phyloP scores from a whole-genome alignment of 2,888 invertebrate species.

The Drosophila incognita region DNA sequence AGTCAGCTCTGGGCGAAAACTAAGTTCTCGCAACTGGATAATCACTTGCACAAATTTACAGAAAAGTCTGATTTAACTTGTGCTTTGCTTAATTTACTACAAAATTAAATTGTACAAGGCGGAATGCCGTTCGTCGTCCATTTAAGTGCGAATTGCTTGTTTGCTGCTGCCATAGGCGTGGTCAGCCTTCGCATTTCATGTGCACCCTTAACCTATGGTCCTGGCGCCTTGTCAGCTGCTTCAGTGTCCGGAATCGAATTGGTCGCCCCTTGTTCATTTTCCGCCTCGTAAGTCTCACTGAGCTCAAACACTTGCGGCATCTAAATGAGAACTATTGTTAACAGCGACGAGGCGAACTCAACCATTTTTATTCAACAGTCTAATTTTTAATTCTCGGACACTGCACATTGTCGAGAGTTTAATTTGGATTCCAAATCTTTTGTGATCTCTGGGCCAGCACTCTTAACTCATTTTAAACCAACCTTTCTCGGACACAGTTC shows the following conservation, averaged over 20 bases:
- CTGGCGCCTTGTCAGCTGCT: slow-evolving; percentile 40
- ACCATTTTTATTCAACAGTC: slow-evolving; percentile 62
- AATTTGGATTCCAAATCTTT: slow-evolving; percentile 36
- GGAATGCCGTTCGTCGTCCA: slow-evolving; percentile 56
- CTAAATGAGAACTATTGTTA: slow-evolving; percentile 75
- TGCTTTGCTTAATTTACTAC: slow-evolving; percentile 71
- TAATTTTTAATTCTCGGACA: slow-evolving; percentile 49
- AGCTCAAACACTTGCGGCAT: slow-evolving; percentile 68
- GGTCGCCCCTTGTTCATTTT: slow-evolving; percentile 68
- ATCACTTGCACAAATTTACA: slow-evolving; percentile 66
- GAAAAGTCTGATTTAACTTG: slow-evolving; percentile 60
- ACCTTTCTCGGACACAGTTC: slow-evolving; percentile 4
- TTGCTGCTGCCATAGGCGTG: slow-evolving; percentile 45
- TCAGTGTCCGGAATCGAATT: slow-evolving; percentile 41
- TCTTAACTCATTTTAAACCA: slow-evolving; percentile 30
- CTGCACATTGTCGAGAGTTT: slow-evolving; percentile 40
- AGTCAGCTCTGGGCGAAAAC: slow-evolving; percentile 12
- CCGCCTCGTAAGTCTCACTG: slow-evolving; percentile 66
- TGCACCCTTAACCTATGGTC: slow-evolving; percentile 13
- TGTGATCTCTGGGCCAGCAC: slow-evolving; percentile 27
- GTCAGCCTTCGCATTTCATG: slow-evolving; percentile 28
- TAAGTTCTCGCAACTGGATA: slow-evolving; percentile 22
- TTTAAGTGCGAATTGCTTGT: slow-evolving; percentile 62
- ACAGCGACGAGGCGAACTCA: slow-evolving; percentile 47
- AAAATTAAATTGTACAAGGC: slow-evolving; percentile 69